Base-by-base conservation (phyloP, 2,888 invertebrate genomes). In the Andrena hattorfiana region DNA sequence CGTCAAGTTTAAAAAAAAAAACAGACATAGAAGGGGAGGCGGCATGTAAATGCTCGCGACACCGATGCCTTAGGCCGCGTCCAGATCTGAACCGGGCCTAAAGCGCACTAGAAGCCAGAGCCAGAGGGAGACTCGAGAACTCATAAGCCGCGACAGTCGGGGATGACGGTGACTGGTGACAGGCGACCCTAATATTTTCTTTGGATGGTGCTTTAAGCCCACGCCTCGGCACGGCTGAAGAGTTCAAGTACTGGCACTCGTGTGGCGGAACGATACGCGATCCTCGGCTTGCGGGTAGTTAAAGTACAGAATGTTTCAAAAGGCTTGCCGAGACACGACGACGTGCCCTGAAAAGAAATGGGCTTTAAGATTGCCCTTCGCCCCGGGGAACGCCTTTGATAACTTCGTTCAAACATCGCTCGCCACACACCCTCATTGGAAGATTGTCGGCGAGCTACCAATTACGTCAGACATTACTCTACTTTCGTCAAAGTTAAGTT, bases 101-200 rank as follows among this genome's bases (percentile, higher is more conserved):
- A 79, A 79, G 68, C 71, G 77, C 71, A 23, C 69, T n/a, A n/a
- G 63, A 49, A 23, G 20, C 54, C 54, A 54, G 54, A 54, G 20
- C 54, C 26, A 56, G 20, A 56, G 26, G 23, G 71, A 30, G 66
- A 54, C 66, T 84, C 23, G 77, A 85, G 84, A 48, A 64, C 72
- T 84, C 80, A 77, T 71, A 76, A 84, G 82, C 2, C 2, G 85
- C 42, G 42, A 1, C 42, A 16, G 42, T 1, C 42, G 42, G 42
- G 42, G 13, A 42, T 42, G 42, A 42, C 5, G 42, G 42, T 42
- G 42, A 13, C 42, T 42, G 42, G 73, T 89, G 87, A 87, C 87
- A 84, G 87, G 81, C 85, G 88, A 89, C 89, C 87, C 87, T 85
- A 89, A 90, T 89, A 91, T 90, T 88, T 87, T 89, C 81, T 81